Evolutionary conservation across 2,888 invertebrate species (phyloP).

Genomic region (Acanthoscelides obtectus): DNA sequence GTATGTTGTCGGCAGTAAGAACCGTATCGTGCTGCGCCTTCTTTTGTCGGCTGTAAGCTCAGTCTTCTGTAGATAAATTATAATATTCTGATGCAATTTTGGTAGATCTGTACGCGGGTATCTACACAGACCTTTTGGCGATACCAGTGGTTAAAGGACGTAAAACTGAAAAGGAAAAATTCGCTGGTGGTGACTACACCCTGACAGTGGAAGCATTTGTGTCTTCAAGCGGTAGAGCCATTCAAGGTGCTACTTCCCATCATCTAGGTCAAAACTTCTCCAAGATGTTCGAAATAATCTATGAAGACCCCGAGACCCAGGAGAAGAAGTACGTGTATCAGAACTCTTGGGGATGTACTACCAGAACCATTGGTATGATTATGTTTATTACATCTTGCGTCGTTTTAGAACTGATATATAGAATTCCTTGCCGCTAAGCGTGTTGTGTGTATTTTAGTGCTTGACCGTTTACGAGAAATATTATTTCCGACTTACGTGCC

Average conservation of each 20-base stretch:
- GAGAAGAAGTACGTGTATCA: slow-evolving; percentile 88
- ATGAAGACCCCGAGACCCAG: slow-evolving; percentile 88
- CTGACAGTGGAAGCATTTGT: slow-evolving; percentile 96
- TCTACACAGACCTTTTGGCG: slow-evolving; percentile 88
- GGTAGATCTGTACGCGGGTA: slow-evolving; percentile 77
- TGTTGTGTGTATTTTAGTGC: too few species aligned
- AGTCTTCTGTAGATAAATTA: too few species aligned
- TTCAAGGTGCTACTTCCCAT: slow-evolving; percentile 97
- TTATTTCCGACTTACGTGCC: too few species aligned
- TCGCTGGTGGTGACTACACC: slow-evolving; percentile 96
- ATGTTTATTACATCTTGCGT: too few species aligned
- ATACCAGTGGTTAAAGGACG: slow-evolving; percentile 93
- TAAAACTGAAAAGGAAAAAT: slow-evolving; percentile 98
- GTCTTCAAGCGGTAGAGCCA: slow-evolving; percentile 87
- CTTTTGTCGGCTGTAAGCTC: too few species aligned
- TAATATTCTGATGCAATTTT: slow-evolving; percentile 16
- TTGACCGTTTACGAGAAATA: too few species aligned
- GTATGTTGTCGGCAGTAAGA: too few species aligned
- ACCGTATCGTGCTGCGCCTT: too few species aligned
- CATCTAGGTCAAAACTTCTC: slow-evolving; percentile 99
- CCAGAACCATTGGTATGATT: slow-evolving; percentile 79
- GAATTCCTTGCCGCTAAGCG: too few species aligned
- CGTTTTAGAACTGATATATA: not conserved
- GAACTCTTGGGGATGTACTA: slow-evolving; percentile 98
- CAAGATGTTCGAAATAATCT: slow-evolving; percentile 97